Percentiles rank a stretch among this genome's conserved stretches.
Conservation (phyloP, 2,797 vertebrate species). For the Galago senegalensis region DNA sequence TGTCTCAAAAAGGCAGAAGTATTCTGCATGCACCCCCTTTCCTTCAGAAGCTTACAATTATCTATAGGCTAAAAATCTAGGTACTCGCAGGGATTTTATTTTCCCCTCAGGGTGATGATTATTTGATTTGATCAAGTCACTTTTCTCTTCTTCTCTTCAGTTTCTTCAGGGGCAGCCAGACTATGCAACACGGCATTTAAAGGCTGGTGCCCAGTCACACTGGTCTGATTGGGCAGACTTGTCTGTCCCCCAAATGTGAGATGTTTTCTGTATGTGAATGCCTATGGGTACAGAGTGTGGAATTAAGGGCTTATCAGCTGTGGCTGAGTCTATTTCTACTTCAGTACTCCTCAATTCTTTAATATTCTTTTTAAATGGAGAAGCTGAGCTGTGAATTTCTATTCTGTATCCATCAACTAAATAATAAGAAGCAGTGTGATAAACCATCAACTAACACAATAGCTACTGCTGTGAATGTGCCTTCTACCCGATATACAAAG, state of each 20-base stretch:
- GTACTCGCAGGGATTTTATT: neutral
- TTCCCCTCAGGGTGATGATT: neutral
- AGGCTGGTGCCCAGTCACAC: neutral
- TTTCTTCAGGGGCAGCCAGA: neutral
- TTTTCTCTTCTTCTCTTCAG: neutral
- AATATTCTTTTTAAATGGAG: neutral
- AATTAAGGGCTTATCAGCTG: neutral
- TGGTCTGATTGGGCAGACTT: neutral
- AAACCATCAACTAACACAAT: neutral
- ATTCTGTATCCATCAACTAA: neutral
- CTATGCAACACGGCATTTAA: neutral
- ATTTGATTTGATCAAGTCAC: slow-evolving; percentile 10
- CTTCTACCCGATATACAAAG: neutral
- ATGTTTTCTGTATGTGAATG: neutral
- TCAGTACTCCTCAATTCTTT: neutral
- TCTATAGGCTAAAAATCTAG: neutral
- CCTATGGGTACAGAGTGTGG: neutral
- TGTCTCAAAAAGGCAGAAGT: neutral
- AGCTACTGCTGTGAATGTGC: neutral
- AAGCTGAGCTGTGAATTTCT: neutral
- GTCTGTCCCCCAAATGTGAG: neutral
- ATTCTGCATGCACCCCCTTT: neutral
- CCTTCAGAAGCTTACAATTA: neutral
- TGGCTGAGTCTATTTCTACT: neutral
- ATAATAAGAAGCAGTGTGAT: neutral